Conservation (phyloP, 2,888 invertebrate genomes). For the Dysmachus trigonus region DNA sequence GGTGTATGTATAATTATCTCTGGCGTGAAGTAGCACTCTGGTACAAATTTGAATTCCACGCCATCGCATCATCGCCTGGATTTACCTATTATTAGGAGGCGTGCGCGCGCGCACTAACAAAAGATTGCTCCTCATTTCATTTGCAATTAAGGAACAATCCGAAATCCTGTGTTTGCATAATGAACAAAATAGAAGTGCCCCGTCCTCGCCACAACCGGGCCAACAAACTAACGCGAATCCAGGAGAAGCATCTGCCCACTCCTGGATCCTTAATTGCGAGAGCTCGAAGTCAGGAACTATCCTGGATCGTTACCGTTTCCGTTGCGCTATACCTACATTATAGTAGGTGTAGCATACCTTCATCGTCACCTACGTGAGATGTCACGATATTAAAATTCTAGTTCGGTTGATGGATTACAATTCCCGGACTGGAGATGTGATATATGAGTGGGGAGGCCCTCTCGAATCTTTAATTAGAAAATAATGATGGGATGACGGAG, state of each 20-base stretch:
- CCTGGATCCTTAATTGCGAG: conserved; percentile 1
- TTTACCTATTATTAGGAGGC: neutral
- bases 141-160: conserved; percentile 30
- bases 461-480: conserved; percentile 39
- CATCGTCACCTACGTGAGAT: conserved; percentile 28
- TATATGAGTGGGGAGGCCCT: conserved; percentile 29
- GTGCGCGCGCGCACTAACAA: neutral
- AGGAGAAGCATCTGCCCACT: neutral
- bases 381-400: conserved; percentile 37
- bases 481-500: conserved; percentile 33
- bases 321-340: too few species aligned
- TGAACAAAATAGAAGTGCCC: conserved; percentile 18
- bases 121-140: conserved; percentile 28
- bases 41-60: neutral
- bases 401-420: conserved; percentile 39
- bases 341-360: conserved; percentile 7
- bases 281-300: conserved; percentile 4
- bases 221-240: neutral
- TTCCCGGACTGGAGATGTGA: conserved; percentile 10
- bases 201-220: neutral
- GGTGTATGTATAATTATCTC: neutral
- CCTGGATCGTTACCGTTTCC: neutral
- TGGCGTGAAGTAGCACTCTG: neutral
- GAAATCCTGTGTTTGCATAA: conserved; percentile 30
- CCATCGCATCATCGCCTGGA: neutral